Evolutionary conservation across 2,888 invertebrate species (phyloP), one percentile per base, ranked within the genome.

Genomic region (Acrobasis repandana): DNA sequence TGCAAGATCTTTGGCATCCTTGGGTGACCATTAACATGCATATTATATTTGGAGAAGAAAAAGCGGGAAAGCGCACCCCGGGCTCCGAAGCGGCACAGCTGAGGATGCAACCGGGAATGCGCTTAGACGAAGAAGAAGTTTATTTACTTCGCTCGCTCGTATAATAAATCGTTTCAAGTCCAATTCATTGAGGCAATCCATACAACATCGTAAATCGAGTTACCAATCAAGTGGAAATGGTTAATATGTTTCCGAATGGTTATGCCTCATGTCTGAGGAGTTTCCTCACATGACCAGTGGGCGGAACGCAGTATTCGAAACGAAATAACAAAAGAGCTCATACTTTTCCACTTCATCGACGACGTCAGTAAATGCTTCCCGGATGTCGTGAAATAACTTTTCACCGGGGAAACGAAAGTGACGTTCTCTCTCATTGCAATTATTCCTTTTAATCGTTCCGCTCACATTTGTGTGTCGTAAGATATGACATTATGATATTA

Each of bases 391-490:
- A 73, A 71, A 71, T 65, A 65, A 67, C 60, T 74, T 65, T 63
- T 68, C 49, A 64, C 65, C 14, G 59, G 70, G 76, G 76, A 79
- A 79, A 79, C 72, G 70, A 76, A 79, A 75, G 72, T 65, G 50
- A 20, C 56, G 20, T 10, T 56, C 46, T 56, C 28, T 56, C 46
- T 49, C 48, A 48, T 48, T 14, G 36, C 38, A 36, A 36, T 36
- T 58, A 16, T 15, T 10, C 47, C 15, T 47, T 47, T 14, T 58
- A 48, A 49, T 36, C 49, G 50, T 58, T 20, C 20, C 38, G 58
- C 36, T 58, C 5, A 16, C 48, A 58, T 16, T 33, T 46, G 15
- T 28, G 14, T 18, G 56, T 46, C 57, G 47, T 33, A 28, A 33
- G 51, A 50, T 20, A 15, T 33, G 51, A 51, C 51, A 51, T 51